phyloP scores from a whole-genome alignment of 2,797 vertebrate species.

The Sebastes steindachneri region DNA sequence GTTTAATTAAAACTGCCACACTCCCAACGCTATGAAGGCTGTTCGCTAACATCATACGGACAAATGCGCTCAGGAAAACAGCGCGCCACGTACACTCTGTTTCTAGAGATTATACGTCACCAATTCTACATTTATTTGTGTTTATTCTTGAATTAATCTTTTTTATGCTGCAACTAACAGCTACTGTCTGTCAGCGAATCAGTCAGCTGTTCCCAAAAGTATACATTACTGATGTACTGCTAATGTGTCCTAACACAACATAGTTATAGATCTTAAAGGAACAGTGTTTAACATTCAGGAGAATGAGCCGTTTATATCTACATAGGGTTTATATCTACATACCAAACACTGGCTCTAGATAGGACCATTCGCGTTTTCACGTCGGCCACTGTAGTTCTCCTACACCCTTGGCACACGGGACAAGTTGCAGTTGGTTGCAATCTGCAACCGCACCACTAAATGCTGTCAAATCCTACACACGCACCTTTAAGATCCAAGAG shows the following conservation, averaged over 20 bases:
- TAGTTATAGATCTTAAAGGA: not conserved
- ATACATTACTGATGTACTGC: not conserved
- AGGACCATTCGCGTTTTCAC: too few relatives aligned
- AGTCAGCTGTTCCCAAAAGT: not conserved
- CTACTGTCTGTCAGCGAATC: not conserved
- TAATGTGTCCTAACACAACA: not conserved
- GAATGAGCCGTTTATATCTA: too few relatives aligned
- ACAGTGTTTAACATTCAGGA: too few relatives aligned
- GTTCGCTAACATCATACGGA: not conserved
- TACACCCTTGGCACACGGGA: too few relatives aligned
- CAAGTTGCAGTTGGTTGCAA: too few relatives aligned
- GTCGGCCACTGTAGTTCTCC: too few relatives aligned
- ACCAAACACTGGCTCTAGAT: too few relatives aligned
- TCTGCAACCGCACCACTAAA: too few relatives aligned
- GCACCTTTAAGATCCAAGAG: not conserved
- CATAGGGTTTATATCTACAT: too few relatives aligned
- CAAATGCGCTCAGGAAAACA: slow-evolving; percentile 19
- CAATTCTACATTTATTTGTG: not conserved
- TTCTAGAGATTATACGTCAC: not conserved
- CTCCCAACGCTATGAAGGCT: slow-evolving; percentile 6
- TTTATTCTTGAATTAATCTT: not conserved
- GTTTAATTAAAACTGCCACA: slow-evolving; percentile 59
- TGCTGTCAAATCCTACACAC: too few relatives aligned
- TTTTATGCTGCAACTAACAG: not conserved
- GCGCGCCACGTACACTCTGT: not conserved